Conservation (phyloP, 2,888 invertebrate species). For the Thumatha senex region DNA sequence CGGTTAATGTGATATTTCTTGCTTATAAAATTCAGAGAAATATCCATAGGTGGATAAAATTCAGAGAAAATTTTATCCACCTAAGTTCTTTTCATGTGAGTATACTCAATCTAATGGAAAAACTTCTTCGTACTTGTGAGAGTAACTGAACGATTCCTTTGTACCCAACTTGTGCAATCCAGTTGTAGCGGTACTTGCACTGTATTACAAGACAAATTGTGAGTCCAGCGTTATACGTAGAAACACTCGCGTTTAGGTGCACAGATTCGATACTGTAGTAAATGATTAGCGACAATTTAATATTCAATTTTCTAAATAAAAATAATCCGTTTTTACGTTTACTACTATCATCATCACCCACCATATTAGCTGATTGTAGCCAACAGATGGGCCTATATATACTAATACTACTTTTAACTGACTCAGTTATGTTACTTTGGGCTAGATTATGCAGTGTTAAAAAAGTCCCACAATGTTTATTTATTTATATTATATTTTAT, state of each 20-base stretch:
- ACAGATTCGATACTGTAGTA: not conserved
- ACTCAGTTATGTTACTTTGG: too few relatives aligned
- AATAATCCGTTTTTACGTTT: too few relatives aligned
- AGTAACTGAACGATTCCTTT: slow-evolving; percentile 40
- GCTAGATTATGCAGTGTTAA: too few relatives aligned
- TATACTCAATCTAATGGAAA: not conserved
- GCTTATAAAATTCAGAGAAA: slow-evolving; percentile 4
- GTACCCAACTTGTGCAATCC: slow-evolving; percentile 49
- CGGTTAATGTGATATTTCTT: slow-evolving; percentile 31
- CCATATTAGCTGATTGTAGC: too few relatives aligned
- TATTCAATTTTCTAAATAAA: not conserved
- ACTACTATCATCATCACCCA: too few relatives aligned
- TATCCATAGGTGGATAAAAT: not conserved
- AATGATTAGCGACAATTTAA: not conserved
- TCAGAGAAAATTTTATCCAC: not conserved
- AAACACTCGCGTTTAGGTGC: slow-evolving; percentile 9
- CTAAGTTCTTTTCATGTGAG: too few relatives aligned
- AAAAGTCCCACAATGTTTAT: too few relatives aligned
- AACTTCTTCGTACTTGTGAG: slow-evolving; percentile 5
- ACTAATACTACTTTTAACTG: too few relatives aligned
- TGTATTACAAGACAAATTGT: slow-evolving; percentile 54
- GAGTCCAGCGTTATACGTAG: slow-evolving; percentile 40
- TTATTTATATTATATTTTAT: too few relatives aligned
- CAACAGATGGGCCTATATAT: too few relatives aligned
- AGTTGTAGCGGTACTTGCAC: slow-evolving; percentile 30